A percentile compares a stretch with the other conserved stretches of the same genome.
These are phyloP conservation scores for Nemoura dubitans DNA, from an alignment of 2,888 invertebrate species.

Conservation along the genomic window DNA sequence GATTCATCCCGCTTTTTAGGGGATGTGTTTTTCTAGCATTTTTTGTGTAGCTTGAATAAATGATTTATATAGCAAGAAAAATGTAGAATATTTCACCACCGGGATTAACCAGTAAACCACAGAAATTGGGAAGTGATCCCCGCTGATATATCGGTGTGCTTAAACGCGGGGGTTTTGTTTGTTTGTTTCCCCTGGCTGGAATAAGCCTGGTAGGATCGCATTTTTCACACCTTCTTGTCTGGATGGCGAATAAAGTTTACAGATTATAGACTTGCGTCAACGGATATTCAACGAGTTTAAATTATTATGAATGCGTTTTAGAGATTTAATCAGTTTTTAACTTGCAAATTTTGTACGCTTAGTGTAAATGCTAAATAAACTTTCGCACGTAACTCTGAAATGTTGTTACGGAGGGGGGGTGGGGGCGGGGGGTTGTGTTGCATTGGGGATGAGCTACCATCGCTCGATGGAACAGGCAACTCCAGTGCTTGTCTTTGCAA, in stretches of 20 bases:
- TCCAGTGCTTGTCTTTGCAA: too few relatives aligned
- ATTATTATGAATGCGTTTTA: not conserved
- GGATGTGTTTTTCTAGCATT: not conserved
- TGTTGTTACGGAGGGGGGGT: too few relatives aligned
- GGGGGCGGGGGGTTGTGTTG: too few relatives aligned
- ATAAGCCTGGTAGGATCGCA: slow-evolving; percentile 24
- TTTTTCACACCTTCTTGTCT: slow-evolving; percentile 35
- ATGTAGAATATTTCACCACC: slow-evolving; percentile 43
- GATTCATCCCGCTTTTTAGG: slow-evolving; percentile 19
- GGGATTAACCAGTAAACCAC: slow-evolving; percentile 45
- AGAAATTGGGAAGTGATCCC: slow-evolving; percentile 48
- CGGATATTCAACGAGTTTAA: not conserved
- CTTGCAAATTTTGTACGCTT: not conserved
- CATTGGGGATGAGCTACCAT: too few relatives aligned
- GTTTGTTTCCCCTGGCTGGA: slow-evolving; percentile 33
- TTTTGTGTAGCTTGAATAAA: slow-evolving; percentile 33
- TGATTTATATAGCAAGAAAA: slow-evolving; percentile 44
- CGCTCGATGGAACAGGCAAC: too few relatives aligned
- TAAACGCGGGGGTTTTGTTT: slow-evolving; percentile 20
- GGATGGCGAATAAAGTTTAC: not conserved
- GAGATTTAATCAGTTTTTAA: not conserved
- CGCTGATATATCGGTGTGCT: slow-evolving; percentile 42
- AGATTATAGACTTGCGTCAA: not conserved
- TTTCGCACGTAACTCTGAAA: not conserved
- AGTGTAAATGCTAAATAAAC: not conserved